Base-by-base conservation (phyloP, 2,113 vertebrate genomes). In the Otolemur garnettii region DNA sequence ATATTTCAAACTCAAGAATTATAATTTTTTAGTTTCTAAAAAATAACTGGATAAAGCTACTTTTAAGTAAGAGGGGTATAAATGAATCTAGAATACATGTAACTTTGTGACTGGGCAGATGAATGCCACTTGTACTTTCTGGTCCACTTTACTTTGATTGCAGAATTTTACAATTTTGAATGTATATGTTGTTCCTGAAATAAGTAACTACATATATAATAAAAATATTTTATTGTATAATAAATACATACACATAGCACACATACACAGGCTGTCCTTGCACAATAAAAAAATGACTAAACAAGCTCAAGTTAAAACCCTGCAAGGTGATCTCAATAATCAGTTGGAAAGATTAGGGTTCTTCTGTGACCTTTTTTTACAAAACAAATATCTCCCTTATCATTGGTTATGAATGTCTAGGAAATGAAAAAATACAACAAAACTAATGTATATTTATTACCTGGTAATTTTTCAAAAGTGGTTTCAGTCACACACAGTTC, bases 41-140 rank as follows among this genome's bases (percentile, higher is more conserved):
- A 74, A 30, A 30, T 60, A 78, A 75, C 26, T 74, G 50, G 84
- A 24, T 68, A 53, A 83, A 83, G 24, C 21, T 14, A 53, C 50
- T 91, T 86, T 66, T 35, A 60, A 72, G 28, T 64, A 66, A 71
- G 15, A 64, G 18, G 2, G 0, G 0, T 83, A 38, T 53, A 84
- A 91, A 45, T 74, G 66, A 50, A 75, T 60, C 8, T 74, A 75
- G 35, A 96, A 88, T 92, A 72, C 85, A 60, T 80, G 22, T 60
- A 24, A 30, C 1, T 88, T 88, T 78, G 8, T 57, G 26, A 59
- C 7, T 13, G 22, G 17, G 8, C 12, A 92, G 57, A 64, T 53
- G 1, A 68, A 72, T 55, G 21, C 2, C 45, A 21, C 10, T 71
- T 30, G 15, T 60, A 59, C 2, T 38, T 62, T 75, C 64, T 57